A percentile compares a stretch with the other conserved stretches of the same genome.
These are phyloP conservation scores for Leucosticte australis DNA, from an alignment of 2,113 vertebrate species.

Conservation along the genomic window DNA sequence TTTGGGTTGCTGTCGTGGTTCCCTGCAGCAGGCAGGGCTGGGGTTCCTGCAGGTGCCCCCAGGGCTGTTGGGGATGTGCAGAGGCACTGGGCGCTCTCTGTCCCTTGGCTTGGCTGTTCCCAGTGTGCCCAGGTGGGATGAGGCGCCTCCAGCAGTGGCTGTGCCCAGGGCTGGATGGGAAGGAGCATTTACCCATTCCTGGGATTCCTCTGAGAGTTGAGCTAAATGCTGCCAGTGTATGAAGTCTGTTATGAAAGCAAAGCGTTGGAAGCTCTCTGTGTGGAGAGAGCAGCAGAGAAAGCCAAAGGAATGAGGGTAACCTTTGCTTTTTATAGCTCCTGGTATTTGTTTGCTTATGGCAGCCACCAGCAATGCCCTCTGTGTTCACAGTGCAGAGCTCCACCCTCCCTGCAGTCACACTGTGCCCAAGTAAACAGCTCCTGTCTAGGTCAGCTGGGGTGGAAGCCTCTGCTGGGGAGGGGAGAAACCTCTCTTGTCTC, in stretches of 20 bases:
- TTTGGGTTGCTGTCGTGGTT: background rate
- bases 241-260: background rate
- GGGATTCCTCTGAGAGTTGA: background rate
- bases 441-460: background rate
- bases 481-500: background rate
- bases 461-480: background rate
- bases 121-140: background rate
- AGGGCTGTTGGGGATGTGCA: fast-evolving
- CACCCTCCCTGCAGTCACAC: background rate
- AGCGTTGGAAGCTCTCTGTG: background rate
- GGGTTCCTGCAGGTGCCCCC: background rate
- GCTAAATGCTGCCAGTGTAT: background rate
- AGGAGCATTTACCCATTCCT: background rate
- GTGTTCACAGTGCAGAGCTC: background rate
- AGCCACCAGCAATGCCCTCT: background rate
- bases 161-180: background rate
- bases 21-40: background rate
- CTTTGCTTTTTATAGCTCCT: background rate
- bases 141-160: fast-evolving
- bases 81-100: background rate
- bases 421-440: background rate
- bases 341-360: conserved; percentile 1
- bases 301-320: conserved; percentile 1
- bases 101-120: background rate
- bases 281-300: background rate